A percentile compares a stretch with the other conserved stretches of the same genome.
Conservation (phyloP, 2,113 vertebrate species). For the Rhipidura dahli region DNA sequence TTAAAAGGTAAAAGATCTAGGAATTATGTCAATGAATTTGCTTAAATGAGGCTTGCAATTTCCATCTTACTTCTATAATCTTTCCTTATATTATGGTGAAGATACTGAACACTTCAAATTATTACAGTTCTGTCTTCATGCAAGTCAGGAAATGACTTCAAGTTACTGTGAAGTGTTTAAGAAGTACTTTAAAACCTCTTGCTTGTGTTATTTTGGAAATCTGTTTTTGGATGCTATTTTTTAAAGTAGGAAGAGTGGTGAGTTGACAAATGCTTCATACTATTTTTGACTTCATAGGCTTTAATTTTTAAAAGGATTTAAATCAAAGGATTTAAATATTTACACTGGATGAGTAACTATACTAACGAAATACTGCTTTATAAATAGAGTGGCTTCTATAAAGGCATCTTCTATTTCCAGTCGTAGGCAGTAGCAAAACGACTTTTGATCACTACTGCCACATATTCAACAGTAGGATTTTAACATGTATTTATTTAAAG, state of each 20-base stretch:
- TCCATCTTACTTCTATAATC: background rate
- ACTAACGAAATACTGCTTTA: background rate
- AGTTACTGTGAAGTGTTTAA: background rate
- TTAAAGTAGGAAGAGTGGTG: background rate
- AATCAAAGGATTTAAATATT: constrained; percentile 16
- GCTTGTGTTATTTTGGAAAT: background rate
- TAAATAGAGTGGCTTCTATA: background rate
- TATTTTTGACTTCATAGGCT: background rate
- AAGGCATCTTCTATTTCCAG: background rate
- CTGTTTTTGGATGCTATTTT: background rate
- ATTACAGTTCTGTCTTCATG: background rate
- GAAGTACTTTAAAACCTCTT: background rate
- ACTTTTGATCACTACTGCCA: background rate
- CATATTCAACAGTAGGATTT: background rate
- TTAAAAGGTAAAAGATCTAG: background rate
- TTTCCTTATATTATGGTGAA: background rate
- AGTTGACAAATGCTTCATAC: background rate
- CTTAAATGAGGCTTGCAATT: background rate
- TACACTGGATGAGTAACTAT: background rate
- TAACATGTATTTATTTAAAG: background rate
- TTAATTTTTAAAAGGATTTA: constrained; percentile 6
- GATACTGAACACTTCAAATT: background rate
- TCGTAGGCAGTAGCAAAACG: background rate
- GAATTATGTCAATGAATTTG: background rate
- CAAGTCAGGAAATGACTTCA: background rate